Evolutionary conservation across 2,797 vertebrate genomes (phyloP).

Genomic region (Ispidina lecontei): DNA sequence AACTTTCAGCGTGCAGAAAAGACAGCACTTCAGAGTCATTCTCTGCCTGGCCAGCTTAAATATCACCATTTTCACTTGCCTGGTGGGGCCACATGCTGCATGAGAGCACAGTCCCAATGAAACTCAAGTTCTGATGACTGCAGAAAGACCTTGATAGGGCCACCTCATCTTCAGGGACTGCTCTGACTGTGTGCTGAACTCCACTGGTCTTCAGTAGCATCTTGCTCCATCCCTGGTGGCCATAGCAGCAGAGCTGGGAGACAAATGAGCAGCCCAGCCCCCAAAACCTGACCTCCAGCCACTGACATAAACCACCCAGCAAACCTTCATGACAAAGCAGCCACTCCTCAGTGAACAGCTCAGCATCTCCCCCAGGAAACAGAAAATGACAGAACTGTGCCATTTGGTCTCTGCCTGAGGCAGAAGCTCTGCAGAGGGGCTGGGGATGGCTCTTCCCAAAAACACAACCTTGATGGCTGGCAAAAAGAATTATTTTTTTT

Average conservation of each 20-base stretch:
- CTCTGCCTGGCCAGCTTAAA: neutral
- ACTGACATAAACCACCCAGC: neutral
- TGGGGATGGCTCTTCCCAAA: neutral
- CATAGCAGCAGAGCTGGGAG: neutral
- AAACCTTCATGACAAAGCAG: rapidly evolving
- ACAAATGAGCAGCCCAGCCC: neutral
- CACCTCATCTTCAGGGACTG: neutral
- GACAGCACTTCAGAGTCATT: neutral
- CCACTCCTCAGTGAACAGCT: neutral
- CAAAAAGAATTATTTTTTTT: neutral
- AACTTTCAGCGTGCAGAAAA: neutral
- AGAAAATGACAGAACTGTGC: rapidly evolving
- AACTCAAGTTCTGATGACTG: rapidly evolving
- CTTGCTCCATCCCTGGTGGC: rapidly evolving
- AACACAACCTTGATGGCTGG: neutral
- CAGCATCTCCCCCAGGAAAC: neutral
- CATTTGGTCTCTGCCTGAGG: neutral
- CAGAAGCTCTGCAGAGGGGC: neutral
- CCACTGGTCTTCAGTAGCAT: neutral
- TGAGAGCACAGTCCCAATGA: rapidly evolving
- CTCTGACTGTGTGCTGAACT: neutral
- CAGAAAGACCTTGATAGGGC: neutral
- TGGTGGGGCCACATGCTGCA: neutral
- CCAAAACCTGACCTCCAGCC: neutral
- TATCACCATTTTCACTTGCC: neutral